Conservation (phyloP, 2,797 vertebrate species). For the Lacerta agilis region DNA sequence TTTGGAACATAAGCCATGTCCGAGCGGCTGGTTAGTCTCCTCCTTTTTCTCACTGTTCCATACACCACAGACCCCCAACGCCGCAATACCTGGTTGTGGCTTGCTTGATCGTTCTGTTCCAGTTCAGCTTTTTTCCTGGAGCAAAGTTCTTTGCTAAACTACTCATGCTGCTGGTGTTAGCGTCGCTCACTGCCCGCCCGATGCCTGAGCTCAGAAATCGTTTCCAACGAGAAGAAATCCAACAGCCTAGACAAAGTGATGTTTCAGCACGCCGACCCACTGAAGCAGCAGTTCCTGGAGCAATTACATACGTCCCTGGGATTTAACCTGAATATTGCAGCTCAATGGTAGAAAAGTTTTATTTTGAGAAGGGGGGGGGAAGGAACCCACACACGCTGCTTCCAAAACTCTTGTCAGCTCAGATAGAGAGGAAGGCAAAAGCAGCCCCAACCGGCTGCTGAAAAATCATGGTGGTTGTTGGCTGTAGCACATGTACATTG, state of each 20-base stretch:
- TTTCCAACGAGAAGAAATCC: constrained; percentile 34
- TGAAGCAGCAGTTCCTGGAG: constrained; percentile 27
- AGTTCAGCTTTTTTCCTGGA: constrained; percentile 30
- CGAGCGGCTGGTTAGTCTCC: not conserved
- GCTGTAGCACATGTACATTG: not conserved
- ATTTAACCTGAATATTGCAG: constrained; percentile 18
- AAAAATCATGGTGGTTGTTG: not conserved
- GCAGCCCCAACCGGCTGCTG: too few species aligned
- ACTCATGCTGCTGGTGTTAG: constrained; percentile 16
- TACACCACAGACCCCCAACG: not conserved
- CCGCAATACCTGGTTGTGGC: constrained; percentile 18
- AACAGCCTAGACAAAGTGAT: constrained; percentile 28
- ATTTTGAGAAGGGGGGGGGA: not conserved
- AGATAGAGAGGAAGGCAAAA: not conserved
- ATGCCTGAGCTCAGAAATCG: constrained; percentile 20
- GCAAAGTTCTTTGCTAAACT: constrained; percentile 42
- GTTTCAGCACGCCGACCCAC: not conserved
- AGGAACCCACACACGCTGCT: constrained; percentile 4
- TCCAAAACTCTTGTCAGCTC: not conserved
- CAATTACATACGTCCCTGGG: not conserved
- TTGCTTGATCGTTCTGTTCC: constrained; percentile 39
- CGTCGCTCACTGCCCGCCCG: not conserved
- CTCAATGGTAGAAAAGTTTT: constrained; percentile 7
- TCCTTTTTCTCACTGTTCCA: constrained; percentile 6
- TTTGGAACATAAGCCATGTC: too few species aligned